Percentiles rank a stretch among this genome's conserved stretches.
phyloP scores from a whole-genome alignment of 2,113 vertebrate species.

The Condylura cristata region DNA sequence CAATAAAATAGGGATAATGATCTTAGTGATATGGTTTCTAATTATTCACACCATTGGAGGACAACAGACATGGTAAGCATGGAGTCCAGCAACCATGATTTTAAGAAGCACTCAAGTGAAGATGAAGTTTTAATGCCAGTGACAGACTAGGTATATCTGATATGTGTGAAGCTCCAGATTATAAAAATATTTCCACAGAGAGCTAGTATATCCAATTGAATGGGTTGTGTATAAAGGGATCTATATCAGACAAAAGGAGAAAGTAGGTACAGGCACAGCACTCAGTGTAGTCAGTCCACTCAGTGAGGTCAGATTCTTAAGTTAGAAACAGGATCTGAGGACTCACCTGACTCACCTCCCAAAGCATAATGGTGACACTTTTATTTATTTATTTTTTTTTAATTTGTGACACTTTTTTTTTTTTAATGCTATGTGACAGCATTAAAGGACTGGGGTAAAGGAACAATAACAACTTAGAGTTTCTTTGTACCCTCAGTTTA shows the following conservation, averaged over 20 bases:
- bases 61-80: background rate
- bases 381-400: no score
- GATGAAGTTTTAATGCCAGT: background rate
- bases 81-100: background rate
- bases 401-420: background rate
- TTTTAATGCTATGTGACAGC: background rate
- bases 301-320: background rate
- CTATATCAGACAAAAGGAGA: background rate
- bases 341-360: background rate
- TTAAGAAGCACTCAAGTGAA: slow-evolving; percentile 18
- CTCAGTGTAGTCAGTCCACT: background rate
- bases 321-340: background rate
- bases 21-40: slow-evolving; percentile 47
- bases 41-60: slow-evolving; percentile 57
- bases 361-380: background rate
- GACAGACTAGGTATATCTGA: background rate
- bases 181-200: background rate
- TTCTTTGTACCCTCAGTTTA: background rate
- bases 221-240: background rate
- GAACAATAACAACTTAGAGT: background rate
- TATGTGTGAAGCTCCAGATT: background rate
- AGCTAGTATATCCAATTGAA: background rate
- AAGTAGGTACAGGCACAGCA: background rate
- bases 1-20: slow-evolving; percentile 35
- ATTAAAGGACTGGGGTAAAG: background rate